Evolutionary conservation across 1,140 invertebrate species (phyloP), one percentile per base, ranked within the genome.

Genomic region (Neelides sp.): DNA sequence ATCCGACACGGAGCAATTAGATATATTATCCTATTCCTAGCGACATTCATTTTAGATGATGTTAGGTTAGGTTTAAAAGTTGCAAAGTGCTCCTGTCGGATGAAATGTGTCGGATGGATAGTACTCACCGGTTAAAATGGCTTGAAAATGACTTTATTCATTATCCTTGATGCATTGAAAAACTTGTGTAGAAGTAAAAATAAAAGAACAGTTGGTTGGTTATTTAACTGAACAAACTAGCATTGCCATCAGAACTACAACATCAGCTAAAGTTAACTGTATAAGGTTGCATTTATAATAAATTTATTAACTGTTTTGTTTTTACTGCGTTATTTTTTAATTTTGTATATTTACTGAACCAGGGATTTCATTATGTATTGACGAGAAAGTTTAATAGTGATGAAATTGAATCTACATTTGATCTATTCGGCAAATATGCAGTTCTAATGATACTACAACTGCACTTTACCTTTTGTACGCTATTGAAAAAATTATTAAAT

Each of bases 161-260:
- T 7, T 42, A 42, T n/a, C 40, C 20, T 42, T 5, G 40, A 42
- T 8, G 40, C 22, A 19, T 42, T 19, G 40, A 42, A 42, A 42
- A 24, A 19, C 20, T 8, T 8, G 15, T 19, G 15, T n/a, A 4
- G 12, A 19, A 42, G 15, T 12, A 24, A 19, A 19, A 42, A 4
- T 7, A 22, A 5, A 20, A 4, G 40, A 8, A 23, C 40, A 19
- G 15, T 8, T 19, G 4, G 8, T 5, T 23, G 12, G 15, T 10
- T 42, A n/a, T 23, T 15, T 42, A 24, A 42, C 8, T 15, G 7
- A 24, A 42, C 20, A 42, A 20, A 42, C 40, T 15, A 8, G 26
- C 15, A 23, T 10, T 7, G 40, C 40, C 3, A 7, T 42, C 4
- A 4, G 22, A 7, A 15, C 26, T 3, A 42, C 40, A 10, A 42